Evolutionary conservation across 2,113 vertebrate genomes (phyloP).

Genomic region (Alethe castanea): DNA sequence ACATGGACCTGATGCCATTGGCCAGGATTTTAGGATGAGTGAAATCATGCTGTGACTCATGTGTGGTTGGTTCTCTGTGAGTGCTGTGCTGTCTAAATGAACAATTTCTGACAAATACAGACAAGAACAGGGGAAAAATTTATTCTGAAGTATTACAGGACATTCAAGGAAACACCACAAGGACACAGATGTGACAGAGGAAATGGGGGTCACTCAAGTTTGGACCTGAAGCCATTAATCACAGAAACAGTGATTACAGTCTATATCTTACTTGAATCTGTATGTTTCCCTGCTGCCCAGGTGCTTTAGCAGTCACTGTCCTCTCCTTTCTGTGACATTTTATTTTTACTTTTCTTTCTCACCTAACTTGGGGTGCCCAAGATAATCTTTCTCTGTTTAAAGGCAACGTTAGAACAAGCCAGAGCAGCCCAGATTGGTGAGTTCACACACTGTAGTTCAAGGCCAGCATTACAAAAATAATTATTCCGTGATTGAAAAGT

Average conservation of each 20-base stretch:
- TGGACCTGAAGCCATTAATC: rapidly evolving
- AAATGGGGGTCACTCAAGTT: background rate
- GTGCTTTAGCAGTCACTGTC: background rate
- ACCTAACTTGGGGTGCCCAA: background rate
- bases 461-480: background rate
- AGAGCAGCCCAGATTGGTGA: background rate
- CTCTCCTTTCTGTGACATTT: too few relatives aligned
- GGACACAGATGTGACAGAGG: background rate
- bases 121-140: background rate
- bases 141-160: background rate
- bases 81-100: background rate
- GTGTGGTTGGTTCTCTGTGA: too few relatives aligned
- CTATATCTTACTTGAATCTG: rapidly evolving
- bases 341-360: background rate
- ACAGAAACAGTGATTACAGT: background rate
- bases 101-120: background rate
- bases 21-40: background rate
- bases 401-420: background rate
- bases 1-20: rapidly evolving
- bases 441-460: background rate
- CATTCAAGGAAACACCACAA: background rate
- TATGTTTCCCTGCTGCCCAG: rapidly evolving
- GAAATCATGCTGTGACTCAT: background rate
- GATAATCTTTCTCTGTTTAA: background rate
- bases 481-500: background rate